A percentile compares a stretch with the other conserved stretches of the same genome.
phyloP scores from a whole-genome alignment of 2,797 vertebrate genomes.

The Anabas testudineus region DNA sequence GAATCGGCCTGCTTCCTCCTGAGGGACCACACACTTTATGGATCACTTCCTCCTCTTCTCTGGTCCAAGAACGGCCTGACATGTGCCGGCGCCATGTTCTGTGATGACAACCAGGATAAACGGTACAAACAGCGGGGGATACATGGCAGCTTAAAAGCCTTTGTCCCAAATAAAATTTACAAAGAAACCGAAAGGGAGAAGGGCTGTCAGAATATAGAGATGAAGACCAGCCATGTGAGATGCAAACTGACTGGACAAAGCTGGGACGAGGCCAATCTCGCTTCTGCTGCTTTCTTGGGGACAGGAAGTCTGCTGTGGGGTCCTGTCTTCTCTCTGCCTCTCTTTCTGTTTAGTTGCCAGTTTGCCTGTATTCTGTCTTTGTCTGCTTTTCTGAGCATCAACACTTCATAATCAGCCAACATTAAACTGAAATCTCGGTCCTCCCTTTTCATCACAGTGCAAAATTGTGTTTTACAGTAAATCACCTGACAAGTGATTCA shows the following conservation, averaged over 20 bases:
- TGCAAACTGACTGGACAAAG: constrained; percentile 44
- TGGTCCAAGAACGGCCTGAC: constrained; percentile 57
- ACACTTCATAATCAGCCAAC: constrained; percentile 26
- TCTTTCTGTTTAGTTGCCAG: constrained; percentile 51
- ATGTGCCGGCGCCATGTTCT: constrained; percentile 68
- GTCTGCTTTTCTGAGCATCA: background rate
- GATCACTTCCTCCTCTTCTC: constrained; percentile 74
- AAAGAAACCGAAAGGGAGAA: constrained; percentile 56
- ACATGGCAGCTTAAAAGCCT: constrained; percentile 81
- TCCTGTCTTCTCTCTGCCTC: constrained; percentile 56
- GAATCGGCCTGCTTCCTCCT: constrained; percentile 63
- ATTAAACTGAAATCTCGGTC: constrained; percentile 30
- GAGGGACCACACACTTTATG: constrained; percentile 72
- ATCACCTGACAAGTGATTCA: constrained; percentile 56
- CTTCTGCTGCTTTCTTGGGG: constrained; percentile 32
- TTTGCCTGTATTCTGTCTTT: constrained; percentile 33
- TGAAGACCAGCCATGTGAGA: constrained; percentile 68
- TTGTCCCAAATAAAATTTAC: constrained; percentile 76
- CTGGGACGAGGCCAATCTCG: constrained; percentile 21
- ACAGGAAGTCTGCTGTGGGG: constrained; percentile 58
- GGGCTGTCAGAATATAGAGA: constrained; percentile 62
- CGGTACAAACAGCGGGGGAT: constrained; percentile 63
- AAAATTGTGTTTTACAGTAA: constrained; percentile 54
- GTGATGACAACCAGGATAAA: constrained; percentile 82
- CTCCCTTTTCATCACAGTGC: constrained; percentile 41